Conservation (phyloP, 2,797 vertebrate species). For the Anableps anableps region DNA sequence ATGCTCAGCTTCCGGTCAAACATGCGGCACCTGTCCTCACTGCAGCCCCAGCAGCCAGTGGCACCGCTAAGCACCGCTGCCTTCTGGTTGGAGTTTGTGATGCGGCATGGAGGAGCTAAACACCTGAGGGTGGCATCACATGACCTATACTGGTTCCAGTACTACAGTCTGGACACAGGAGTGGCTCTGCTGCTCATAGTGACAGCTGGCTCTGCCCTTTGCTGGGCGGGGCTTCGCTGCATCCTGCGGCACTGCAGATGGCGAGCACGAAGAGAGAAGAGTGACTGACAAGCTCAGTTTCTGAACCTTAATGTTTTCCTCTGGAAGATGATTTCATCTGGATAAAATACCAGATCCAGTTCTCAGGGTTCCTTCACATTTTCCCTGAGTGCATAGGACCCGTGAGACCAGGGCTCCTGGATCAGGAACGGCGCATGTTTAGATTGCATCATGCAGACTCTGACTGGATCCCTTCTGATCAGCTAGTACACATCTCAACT, state of each 20-base stretch:
- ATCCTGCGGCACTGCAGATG: not conserved
- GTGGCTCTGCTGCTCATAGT: slow-evolving; percentile 12
- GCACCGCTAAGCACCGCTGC: slow-evolving; percentile 17
- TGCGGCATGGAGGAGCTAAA: slow-evolving; percentile 33
- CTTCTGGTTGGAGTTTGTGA: slow-evolving; percentile 59
- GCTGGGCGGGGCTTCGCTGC: not conserved
- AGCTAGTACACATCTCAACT: no score
- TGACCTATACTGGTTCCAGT: slow-evolving; percentile 54
- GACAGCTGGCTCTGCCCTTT: not conserved
- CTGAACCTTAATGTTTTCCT: not conserved
- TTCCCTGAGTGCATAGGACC: no score
- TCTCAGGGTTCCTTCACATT: not conserved
- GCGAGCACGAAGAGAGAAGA: slow-evolving; percentile 11
- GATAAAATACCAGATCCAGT: not conserved
- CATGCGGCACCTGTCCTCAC: slow-evolving; percentile 17
- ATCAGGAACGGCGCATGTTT: no score
- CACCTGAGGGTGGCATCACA: slow-evolving; percentile 42
- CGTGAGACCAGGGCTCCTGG: no score
- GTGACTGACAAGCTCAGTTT: not conserved
- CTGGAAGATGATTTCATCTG: not conserved
- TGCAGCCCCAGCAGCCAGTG: slow-evolving; percentile 32
- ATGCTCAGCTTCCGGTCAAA: slow-evolving; percentile 39
- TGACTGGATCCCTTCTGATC: no score
- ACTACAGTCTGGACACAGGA: slow-evolving; percentile 31
- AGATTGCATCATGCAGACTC: no score